phyloP scores from a whole-genome alignment of 2,888 invertebrate genomes.

The Apodemia hepburni region DNA sequence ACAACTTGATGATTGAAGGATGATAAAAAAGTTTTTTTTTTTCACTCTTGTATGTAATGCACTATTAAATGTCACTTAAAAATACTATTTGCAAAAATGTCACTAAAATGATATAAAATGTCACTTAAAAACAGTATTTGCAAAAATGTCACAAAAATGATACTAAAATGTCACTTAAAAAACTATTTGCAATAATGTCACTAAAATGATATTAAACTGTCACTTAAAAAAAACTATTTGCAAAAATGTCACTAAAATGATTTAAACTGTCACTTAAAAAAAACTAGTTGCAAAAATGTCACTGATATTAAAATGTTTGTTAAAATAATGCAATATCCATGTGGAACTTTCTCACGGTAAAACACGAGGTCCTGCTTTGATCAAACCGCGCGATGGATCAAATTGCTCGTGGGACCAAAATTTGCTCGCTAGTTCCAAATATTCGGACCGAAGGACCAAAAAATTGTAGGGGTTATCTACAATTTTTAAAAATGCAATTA shows the following conservation, averaged over 20 bases:
- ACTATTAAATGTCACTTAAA: not conserved
- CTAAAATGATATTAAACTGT: too few species aligned
- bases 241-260: too few species aligned
- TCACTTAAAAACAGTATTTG: not conserved
- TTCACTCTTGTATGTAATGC: not conserved
- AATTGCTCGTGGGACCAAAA: not conserved
- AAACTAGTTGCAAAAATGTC: too few species aligned
- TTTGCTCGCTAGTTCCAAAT: not conserved
- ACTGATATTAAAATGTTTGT: too few species aligned
- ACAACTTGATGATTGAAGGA: not conserved
- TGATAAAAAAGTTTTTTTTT: not conserved
- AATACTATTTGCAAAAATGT: not conserved
- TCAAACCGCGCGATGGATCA: not conserved
- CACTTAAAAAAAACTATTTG: not conserved
- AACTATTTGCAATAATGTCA: too few species aligned
- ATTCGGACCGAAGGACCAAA: conserved; percentile 3
- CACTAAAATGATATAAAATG: not conserved
- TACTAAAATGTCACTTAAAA: too few species aligned
- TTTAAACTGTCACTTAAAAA: not conserved
- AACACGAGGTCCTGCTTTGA: conserved; percentile 5
- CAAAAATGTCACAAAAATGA: too few species aligned
- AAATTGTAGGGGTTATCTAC: conserved; percentile 7
- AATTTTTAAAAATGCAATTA: not conserved
- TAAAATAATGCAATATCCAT: too few species aligned
- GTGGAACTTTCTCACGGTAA: not conserved